A percentile compares a stretch with the other conserved stretches of the same genome.
These are phyloP conservation scores for Chiloscyllium plagiosum DNA, from an alignment of 2,113 vertebrate genomes.

Conservation along the genomic window DNA sequence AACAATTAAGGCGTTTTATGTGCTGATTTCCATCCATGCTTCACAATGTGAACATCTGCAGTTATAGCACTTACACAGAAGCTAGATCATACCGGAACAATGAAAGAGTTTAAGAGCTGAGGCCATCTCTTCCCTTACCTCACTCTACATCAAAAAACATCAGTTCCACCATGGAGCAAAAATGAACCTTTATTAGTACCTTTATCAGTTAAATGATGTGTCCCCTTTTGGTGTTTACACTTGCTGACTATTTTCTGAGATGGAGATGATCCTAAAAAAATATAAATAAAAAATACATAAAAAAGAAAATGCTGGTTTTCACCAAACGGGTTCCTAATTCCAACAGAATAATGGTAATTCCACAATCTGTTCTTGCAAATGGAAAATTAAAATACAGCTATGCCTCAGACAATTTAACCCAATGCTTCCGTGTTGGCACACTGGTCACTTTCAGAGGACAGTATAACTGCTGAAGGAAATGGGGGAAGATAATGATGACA, in stretches of 20 bases:
- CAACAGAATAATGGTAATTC: background rate
- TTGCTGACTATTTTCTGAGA: constrained; percentile 94
- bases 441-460: background rate
- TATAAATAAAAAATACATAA: constrained; percentile 40
- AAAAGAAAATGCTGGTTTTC: constrained; percentile 21
- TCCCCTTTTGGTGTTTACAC: constrained; percentile 90
- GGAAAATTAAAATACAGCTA: constrained; percentile 7
- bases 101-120: background rate
- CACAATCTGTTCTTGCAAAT: background rate
- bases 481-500: background rate
- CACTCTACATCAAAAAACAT: background rate
- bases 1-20: background rate
- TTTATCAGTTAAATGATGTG: constrained; percentile 76
- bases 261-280: constrained; percentile 77
- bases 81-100: too few species aligned
- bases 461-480: background rate
- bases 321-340: background rate
- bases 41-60: background rate
- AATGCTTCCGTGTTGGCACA: background rate
- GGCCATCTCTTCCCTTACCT: background rate
- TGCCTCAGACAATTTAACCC: background rate
- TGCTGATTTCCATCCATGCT: background rate
- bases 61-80: background rate
- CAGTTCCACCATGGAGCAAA: constrained; percentile 23
- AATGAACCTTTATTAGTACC: constrained; percentile 52